Percentiles rank a stretch among this genome's conserved stretches.
Conservation (phyloP, 2,888 invertebrate species). For the Melanotus villosus region DNA sequence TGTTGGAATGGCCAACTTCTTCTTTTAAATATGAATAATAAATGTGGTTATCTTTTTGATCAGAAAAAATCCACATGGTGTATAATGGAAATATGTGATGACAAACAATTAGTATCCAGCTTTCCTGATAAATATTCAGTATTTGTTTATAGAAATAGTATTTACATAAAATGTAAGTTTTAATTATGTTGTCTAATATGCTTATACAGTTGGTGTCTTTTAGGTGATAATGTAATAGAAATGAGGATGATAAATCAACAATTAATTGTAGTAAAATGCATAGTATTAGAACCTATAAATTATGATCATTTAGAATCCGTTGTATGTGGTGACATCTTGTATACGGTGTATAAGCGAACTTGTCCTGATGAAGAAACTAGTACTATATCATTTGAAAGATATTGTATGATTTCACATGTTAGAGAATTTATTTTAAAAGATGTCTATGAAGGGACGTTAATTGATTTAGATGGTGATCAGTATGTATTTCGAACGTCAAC, state of each 20-base stretch:
- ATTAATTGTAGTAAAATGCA: conserved; percentile 45
- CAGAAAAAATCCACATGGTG: conserved; percentile 49
- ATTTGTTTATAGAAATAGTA: conserved; percentile 55
- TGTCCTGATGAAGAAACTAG: not conserved
- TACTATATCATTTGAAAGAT: conserved; percentile 45
- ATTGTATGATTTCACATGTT: conserved; percentile 32
- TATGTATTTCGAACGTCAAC: conserved; percentile 25
- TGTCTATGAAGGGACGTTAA: conserved; percentile 16
- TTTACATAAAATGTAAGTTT: conserved; percentile 61
- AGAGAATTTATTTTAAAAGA: conserved; percentile 38
- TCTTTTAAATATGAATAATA: conserved; percentile 55
- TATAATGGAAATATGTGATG: conserved; percentile 51
- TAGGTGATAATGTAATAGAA: conserved; percentile 56
- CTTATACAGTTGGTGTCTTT: not conserved
- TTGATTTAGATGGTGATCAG: conserved; percentile 22
- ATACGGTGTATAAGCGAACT: conserved; percentile 55
- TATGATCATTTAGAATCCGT: conserved; percentile 54
- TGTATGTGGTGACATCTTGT: conserved; percentile 54
- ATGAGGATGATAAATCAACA: conserved; percentile 46
- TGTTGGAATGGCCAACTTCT: conserved; percentile 58
- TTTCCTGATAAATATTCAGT: conserved; percentile 53
- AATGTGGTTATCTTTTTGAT: conserved; percentile 58
- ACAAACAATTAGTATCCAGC: conserved; percentile 43
- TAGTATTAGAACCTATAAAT: conserved; percentile 36
- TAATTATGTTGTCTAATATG: too few species aligned